These are phyloP conservation scores for Gallinago stenura DNA, from an alignment of 2,797 vertebrate genomes.

Conservation along the genomic window DNA sequence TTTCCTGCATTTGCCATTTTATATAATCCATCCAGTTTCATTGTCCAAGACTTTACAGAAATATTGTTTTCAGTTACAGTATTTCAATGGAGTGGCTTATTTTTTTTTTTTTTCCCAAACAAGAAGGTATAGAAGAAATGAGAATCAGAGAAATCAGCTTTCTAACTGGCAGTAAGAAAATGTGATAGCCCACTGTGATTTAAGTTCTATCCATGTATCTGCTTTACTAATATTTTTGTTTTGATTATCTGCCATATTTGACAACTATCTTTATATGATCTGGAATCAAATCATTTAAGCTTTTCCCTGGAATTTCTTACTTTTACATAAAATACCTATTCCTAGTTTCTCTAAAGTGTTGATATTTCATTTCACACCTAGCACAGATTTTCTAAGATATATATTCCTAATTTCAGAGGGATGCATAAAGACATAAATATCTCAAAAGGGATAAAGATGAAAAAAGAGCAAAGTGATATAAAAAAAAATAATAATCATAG, in stretches of 20 bases:
- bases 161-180: neutral
- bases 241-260: neutral
- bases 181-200: neutral
- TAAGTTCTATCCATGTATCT: neutral
- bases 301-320: neutral
- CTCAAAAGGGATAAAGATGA: neutral
- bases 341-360: neutral
- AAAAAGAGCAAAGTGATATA: neutral
- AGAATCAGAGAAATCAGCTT: neutral
- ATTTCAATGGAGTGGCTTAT: neutral
- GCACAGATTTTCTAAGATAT: neutral
- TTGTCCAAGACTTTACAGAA: neutral
- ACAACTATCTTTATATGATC: neutral
- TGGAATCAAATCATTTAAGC: neutral
- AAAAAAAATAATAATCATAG: neutral
- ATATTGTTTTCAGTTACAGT: neutral
- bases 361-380: neutral
- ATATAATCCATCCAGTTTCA: neutral
- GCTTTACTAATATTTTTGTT: neutral
- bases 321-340: neutral
- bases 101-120: neutral
- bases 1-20: neutral
- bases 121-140: neutral
- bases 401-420: neutral
- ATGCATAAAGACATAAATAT: neutral